These are phyloP conservation scores for Seira ritae DNA, from an alignment of 2,888 invertebrate species.

Conservation along the genomic window DNA sequence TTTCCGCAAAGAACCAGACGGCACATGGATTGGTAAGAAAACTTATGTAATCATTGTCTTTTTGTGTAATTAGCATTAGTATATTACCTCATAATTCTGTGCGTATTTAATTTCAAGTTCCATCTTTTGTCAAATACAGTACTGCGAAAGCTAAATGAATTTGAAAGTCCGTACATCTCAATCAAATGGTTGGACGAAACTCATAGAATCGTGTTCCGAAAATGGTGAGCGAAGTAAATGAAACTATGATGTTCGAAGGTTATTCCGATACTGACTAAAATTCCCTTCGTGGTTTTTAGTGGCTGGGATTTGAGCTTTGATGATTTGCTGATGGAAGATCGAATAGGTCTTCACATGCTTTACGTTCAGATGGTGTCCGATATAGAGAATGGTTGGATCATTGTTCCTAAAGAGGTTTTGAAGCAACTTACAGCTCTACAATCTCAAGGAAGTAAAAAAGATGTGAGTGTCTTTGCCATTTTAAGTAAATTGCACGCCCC, in stretches of 20 bases:
- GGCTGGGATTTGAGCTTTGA: conserved; percentile 94
- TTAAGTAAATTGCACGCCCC: neutral
- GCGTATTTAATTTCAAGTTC: neutral
- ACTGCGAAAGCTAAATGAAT: conserved; percentile 93
- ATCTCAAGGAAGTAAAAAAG: conserved; percentile 87
- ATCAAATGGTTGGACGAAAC: conserved; percentile 86
- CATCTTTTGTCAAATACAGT: conserved; percentile 76
- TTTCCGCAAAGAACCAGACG: conserved; percentile 85
- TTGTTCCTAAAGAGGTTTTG: conserved; percentile 82
- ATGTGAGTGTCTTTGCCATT: conserved; percentile 78
- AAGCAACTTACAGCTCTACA: conserved; percentile 84
- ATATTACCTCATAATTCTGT: neutral
- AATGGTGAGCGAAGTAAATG: conserved; percentile 80
- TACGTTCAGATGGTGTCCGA: conserved; percentile 80
- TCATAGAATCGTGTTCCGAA: conserved; percentile 88
- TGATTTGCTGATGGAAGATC: conserved; percentile 87
- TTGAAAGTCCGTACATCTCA: conserved; percentile 97
- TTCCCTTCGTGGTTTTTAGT: conserved; percentile 77
- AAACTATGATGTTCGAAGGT: conserved; percentile 3
- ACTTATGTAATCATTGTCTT: neutral
- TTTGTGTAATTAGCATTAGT: too few species aligned
- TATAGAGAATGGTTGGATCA: conserved; percentile 90
- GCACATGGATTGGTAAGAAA: conserved; percentile 80
- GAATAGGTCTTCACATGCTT: conserved; percentile 88
- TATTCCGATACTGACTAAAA: neutral